Evolutionary conservation across 2,888 invertebrate genomes (phyloP), one percentile per base, ranked within the genome.

Genomic region (Drosophila picticornis): DNA sequence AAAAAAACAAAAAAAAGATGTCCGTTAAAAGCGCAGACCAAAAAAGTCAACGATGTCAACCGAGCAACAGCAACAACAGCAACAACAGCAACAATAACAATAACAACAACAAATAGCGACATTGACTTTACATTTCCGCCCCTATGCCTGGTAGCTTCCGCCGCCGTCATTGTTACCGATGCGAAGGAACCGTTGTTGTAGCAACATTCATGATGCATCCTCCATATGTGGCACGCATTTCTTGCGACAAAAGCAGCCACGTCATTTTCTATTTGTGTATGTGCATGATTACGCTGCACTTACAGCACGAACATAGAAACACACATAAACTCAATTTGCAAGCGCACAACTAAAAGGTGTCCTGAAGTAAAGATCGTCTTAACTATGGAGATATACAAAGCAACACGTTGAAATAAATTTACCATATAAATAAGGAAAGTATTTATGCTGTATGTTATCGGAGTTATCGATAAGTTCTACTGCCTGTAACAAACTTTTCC

Each of bases 111-210:
- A 46, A 46, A 46, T 46, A 10, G 27, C 56, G 72, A 81, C 86
- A 88, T 87, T 90, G 90, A 90, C 90, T 85, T 90, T 80, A 85
- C 88, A 81, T 87, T 83, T 87, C 88, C 90, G 88, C 75, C 76
- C 76, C 90, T 85, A 88, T 88, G 81, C 88, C 80, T 76, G 72
- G 66, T 69, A 66, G 71, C 81, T 88, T 88, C 86, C 81, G 88
- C 48, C 50, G 75, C 66, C 74, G 59, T 48, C 57, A 78, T 77
- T 62, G 69, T 73, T 73, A 36, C 65, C 65, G 65, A 58, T 65
- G 70, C 36, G 72, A 77, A 59, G 64, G 64, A 71, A 55, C 61
- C 75, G 59, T 79, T 62, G 66, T 62, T 57, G 66, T 53, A 74
- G 70, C 76, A 76, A 57, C 57, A 73, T 57, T 78, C 73, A 61